A percentile compares a stretch with the other conserved stretches of the same genome.
Conservation (phyloP, 2,888 invertebrate species). For the Ormia ochracea region DNA sequence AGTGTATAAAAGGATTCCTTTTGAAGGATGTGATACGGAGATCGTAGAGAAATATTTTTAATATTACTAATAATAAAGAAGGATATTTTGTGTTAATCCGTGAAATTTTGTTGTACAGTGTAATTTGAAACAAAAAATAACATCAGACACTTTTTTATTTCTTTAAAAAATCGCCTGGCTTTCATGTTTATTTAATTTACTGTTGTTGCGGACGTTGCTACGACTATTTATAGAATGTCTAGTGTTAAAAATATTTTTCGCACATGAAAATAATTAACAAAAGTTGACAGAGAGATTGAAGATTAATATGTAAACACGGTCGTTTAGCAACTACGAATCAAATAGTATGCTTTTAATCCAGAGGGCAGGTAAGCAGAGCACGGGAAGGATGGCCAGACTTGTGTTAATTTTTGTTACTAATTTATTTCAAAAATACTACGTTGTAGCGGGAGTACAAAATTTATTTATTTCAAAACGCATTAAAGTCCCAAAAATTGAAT, state of each 20-base stretch:
- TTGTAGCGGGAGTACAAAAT: no score
- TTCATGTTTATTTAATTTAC: slow-evolving; percentile 13
- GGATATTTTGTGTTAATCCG: no score
- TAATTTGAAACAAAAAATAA: background rate
- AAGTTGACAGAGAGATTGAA: background rate
- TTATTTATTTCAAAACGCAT: no score
- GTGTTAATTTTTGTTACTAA: no score
- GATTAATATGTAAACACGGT: background rate
- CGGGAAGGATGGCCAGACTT: background rate
- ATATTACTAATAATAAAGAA: no score
- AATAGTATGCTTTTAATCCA: background rate
- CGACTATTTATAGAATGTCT: background rate
- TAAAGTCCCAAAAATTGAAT: no score
- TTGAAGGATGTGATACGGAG: no score
- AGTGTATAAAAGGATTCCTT: no score
- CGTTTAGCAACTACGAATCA: slow-evolving; percentile 15
- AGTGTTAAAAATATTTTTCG: slow-evolving; percentile 7
- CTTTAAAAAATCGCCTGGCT: background rate
- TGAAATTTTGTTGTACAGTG: no score
- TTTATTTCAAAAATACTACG: no score
- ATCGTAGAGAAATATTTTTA: no score
- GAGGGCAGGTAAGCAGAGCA: background rate
- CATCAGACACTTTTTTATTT: background rate
- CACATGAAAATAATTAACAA: background rate
- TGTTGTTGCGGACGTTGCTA: background rate